These are phyloP conservation scores for Zaprionus ghesquierei DNA, from an alignment of 1,140 invertebrate genomes.

Conservation along the genomic window DNA sequence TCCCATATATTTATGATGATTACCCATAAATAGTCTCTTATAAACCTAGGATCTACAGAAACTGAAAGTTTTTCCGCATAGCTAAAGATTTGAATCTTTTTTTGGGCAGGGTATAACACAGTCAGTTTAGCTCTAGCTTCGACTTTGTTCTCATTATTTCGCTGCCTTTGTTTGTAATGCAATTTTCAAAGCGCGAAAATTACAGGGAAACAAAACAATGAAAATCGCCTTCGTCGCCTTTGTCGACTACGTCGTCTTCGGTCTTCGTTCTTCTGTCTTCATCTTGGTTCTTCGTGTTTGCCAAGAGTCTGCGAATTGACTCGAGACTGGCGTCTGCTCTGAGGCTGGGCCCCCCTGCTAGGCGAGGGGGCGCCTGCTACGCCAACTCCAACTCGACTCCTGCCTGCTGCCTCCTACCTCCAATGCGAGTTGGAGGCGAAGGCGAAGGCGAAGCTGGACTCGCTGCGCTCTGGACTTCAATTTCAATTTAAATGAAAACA, in stretches of 20 bases:
- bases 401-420: not conserved
- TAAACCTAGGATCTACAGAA: too few species aligned
- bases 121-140: not conserved
- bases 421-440: not conserved
- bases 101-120: constrained; percentile 1
- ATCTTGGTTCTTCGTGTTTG: constrained; percentile 45
- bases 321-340: constrained; percentile 52
- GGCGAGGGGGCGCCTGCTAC: constrained; percentile 27
- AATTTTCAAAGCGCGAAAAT: constrained; percentile 80
- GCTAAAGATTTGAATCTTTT: not conserved
- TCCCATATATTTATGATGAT: too few species aligned
- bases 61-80: not conserved
- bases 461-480: constrained; percentile 52
- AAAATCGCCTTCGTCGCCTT: constrained; percentile 52
- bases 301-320: constrained; percentile 62
- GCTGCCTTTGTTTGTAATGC: constrained; percentile 74
- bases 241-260: constrained; percentile 8
- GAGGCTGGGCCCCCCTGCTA: not conserved
- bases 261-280: not conserved
- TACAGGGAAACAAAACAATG: constrained; percentile 75
- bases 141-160: constrained; percentile 29
- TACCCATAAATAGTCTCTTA: too few species aligned
- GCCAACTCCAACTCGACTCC: not conserved
- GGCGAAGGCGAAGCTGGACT: constrained; percentile 19
- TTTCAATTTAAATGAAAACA: constrained; percentile 81